Conservation (phyloP, 30 jellyfish, hydroid and myxozoan genomes). For the Hydractinia symbiolongicarpus region DNA sequence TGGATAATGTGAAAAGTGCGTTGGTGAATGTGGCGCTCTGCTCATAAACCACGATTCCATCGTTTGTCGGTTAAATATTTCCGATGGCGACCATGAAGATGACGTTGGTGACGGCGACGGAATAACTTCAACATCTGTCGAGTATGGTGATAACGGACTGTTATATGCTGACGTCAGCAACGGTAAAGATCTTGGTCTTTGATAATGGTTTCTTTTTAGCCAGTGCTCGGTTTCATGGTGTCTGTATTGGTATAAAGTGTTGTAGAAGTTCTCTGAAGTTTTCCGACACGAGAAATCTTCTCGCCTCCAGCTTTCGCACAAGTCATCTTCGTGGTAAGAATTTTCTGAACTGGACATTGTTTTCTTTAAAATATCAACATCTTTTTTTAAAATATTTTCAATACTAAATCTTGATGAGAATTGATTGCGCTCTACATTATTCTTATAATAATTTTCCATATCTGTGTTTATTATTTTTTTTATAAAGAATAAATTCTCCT, state of each 20-base stretch:
- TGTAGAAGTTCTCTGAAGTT: too few relatives aligned
- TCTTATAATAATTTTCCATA: neutral
- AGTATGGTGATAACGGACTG: neutral
- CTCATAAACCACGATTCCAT: conserved; percentile 10
- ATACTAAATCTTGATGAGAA: conserved; percentile 13
- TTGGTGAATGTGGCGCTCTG: neutral
- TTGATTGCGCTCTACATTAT: neutral
- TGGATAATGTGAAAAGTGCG: neutral
- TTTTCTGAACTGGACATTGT: neutral
- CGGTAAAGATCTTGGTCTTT: conserved; percentile 8
- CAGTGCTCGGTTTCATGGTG: conserved; percentile 10
- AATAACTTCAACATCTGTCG: neutral
- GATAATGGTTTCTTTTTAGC: conserved; percentile 1
- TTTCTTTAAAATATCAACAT: neutral
- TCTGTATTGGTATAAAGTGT: neutral
- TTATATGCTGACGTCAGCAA: neutral
- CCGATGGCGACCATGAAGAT: conserved; percentile 24
- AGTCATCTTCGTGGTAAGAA: neutral
- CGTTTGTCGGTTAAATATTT: conserved; percentile 1
- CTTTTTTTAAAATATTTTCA: conserved; percentile 8
- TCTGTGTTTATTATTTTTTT: neutral
- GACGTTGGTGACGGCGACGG: conserved; percentile 26
- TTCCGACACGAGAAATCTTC: neutral
- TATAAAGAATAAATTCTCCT: neutral
- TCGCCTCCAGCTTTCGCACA: conserved; percentile 13